Percentiles rank a stretch among this genome's conserved stretches.
phyloP scores from a whole-genome alignment of 2,113 vertebrate genomes.

The Bujurquina vittata region DNA sequence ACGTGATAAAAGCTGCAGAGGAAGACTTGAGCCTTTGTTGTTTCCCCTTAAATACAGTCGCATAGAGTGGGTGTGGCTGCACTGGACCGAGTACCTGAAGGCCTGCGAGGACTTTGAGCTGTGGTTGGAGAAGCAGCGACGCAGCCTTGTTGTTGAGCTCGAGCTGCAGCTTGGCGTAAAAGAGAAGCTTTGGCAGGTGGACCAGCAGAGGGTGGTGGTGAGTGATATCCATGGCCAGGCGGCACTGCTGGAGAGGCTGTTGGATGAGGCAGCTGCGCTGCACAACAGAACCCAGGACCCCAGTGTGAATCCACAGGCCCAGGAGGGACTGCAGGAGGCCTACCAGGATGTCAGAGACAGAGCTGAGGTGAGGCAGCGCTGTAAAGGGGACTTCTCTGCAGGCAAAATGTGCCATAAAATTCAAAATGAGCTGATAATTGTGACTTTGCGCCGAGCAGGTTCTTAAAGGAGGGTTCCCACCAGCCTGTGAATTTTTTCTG shows the following conservation, averaged over 20 bases:
- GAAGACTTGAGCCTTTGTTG: background rate
- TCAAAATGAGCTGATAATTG: no score
- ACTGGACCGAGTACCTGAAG: slow-evolving; percentile 94
- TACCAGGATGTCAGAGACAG: slow-evolving; percentile 82
- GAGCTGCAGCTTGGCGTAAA: slow-evolving; percentile 89
- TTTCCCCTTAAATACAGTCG: slow-evolving; percentile 80
- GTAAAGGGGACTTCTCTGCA: background rate
- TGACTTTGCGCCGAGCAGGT: no score
- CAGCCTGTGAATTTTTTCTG: no score
- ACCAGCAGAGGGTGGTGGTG: slow-evolving; percentile 84
- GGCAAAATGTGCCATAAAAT: background rate
- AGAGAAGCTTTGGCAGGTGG: slow-evolving; percentile 94
- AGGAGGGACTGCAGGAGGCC: slow-evolving; percentile 83
- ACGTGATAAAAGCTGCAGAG: background rate
- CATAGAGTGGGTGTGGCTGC: slow-evolving; percentile 98
- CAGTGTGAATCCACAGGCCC: slow-evolving; percentile 85
- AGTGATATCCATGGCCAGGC: slow-evolving; percentile 84
- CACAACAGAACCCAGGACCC: slow-evolving; percentile 89
- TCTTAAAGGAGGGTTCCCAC: no score
- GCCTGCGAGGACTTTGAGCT: slow-evolving; percentile 87
- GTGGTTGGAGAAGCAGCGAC: slow-evolving; percentile 86
- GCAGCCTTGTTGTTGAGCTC: slow-evolving; percentile 80
- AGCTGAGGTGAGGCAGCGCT: slow-evolving; percentile 82
- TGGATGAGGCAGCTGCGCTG: slow-evolving; percentile 88
- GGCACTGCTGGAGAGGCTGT: slow-evolving; percentile 84